phyloP scores from a whole-genome alignment of 2,113 vertebrate genomes.

The Pangasianodon gigas region DNA sequence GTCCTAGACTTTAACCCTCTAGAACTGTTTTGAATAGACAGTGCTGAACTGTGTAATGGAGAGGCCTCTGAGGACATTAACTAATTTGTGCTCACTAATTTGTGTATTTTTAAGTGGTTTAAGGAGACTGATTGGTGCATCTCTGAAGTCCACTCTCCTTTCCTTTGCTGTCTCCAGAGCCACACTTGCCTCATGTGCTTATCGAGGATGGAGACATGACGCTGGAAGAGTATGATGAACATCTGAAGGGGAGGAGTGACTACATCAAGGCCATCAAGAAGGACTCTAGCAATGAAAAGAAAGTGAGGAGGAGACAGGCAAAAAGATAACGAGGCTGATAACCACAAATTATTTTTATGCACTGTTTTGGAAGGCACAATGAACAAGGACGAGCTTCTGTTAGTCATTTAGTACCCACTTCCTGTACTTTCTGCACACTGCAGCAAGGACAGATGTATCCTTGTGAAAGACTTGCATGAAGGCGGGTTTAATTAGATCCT shows the following conservation, averaged over 20 bases:
- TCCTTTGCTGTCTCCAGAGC: slow-evolving; percentile 74
- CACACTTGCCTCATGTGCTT: slow-evolving; percentile 85
- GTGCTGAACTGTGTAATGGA: not conserved
- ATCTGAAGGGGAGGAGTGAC: slow-evolving; percentile 82
- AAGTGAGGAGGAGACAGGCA: slow-evolving; percentile 72
- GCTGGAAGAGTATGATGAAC: slow-evolving; percentile 83
- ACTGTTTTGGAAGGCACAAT: not conserved
- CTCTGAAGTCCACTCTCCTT: not conserved
- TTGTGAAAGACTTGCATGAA: slow-evolving; percentile 19
- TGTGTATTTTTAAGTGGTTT: not conserved
- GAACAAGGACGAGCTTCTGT: not conserved
- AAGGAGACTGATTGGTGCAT: not conserved
- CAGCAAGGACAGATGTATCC: not conserved
- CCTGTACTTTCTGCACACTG: not conserved
- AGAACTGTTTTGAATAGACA: not conserved
- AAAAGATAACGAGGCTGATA: not conserved
- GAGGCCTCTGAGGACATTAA: not conserved
- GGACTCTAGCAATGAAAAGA: slow-evolving; percentile 82
- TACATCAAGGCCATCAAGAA: slow-evolving; percentile 91
- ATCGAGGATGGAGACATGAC: slow-evolving; percentile 92
- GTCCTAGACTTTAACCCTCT: not conserved
- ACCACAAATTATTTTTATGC: not conserved
- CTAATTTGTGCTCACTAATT: not conserved
- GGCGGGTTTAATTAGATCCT: slow-evolving; percentile 56
- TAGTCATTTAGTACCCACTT: not conserved